Evolutionary conservation across 2,113 vertebrate species (phyloP).

Genomic region (Myxocyprinus asiaticus): DNA sequence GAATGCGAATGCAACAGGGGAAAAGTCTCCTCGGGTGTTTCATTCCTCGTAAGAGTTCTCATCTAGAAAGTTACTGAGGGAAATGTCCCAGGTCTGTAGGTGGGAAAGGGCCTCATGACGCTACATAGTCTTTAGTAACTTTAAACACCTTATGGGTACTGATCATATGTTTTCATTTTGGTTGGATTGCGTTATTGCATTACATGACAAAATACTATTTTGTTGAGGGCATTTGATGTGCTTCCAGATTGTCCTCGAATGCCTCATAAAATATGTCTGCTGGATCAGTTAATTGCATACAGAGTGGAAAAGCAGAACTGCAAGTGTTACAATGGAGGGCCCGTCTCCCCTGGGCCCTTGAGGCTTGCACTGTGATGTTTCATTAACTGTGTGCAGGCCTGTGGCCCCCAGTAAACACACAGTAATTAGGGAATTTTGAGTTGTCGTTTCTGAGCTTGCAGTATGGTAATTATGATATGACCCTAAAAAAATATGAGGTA

Average conservation of each 20-base stretch:
- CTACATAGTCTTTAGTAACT: background rate
- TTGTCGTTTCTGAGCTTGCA: slow-evolving; percentile 96
- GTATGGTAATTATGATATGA: slow-evolving; percentile 99
- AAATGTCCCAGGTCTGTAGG: too few species aligned
- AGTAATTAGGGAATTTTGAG: slow-evolving; percentile 99
- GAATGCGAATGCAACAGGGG: too few species aligned
- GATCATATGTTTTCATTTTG: background rate
- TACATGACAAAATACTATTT: slow-evolving; percentile 6
- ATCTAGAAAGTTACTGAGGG: too few species aligned
- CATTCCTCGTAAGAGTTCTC: too few species aligned
- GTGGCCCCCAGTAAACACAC: slow-evolving; percentile 97
- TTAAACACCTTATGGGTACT: background rate
- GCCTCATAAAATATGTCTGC: slow-evolving; percentile 71
- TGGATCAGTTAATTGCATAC: slow-evolving; percentile 98
- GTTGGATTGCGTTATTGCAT: background rate
- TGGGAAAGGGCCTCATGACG: background rate
- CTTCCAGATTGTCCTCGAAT: slow-evolving; percentile 74
- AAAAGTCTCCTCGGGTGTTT: too few species aligned
- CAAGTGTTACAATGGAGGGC: slow-evolving; percentile 90
- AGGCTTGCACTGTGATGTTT: slow-evolving; percentile 93
- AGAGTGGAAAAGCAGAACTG: slow-evolving; percentile 85
- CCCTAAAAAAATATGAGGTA: slow-evolving; percentile 86
- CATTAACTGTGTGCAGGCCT: slow-evolving; percentile 96
- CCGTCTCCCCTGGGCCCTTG: slow-evolving; percentile 90
- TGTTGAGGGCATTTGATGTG: slow-evolving; percentile 6